Evolutionary conservation across 1,140 invertebrate species (phyloP), one percentile per base, ranked within the genome.

Genomic region (Vanessa atalanta): DNA sequence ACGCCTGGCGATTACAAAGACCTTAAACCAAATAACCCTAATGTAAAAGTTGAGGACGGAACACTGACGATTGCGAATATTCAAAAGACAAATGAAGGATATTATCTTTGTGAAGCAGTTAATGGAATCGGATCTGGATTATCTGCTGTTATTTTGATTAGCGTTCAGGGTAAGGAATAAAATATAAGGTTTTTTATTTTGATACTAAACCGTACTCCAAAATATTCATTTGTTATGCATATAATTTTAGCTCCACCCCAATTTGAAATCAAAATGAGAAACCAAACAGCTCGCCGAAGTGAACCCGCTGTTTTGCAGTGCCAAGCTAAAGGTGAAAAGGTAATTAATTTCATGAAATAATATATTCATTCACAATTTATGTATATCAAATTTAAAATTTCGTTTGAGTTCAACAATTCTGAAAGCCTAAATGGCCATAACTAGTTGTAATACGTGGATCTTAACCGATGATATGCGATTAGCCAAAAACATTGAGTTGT

Each of bases 91-190:
- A 98, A 98, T 85, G 97, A 98, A 94, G 98, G 98, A 9, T 98
- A 98, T 88, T 99, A 99, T 92, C 93, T 99, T 23, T 99, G 98
- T 88, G 98, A 99, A 93, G 98, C 98, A 61, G 97, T 97, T 43
- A 99, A 99, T 92, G 97, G 97, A 79, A 98, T 99, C 85, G 98
- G 98, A 67, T 97, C 97, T 78, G 98, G 97, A 82, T 94, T 99
- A 14, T 97, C 98, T 53, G 98, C 98, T 84, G 97, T 98, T 11
- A 97, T 98, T 82, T 95, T 97, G 74, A 97, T 99, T 71, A 97
- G 97, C 65, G 98, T 99, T 47, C 97, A 98, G 95, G 97, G 97
- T 97, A 94, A 88, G 86, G 23, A 57, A 57, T 11, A 57, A 50
- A 50, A 50, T 1, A 15, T 2, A 5, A 50, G 1, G 37, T 43